Percentiles rank a stretch among this genome's conserved stretches.
Conservation (phyloP, 2,113 vertebrate species). For the Oceanodroma tethys region DNA sequence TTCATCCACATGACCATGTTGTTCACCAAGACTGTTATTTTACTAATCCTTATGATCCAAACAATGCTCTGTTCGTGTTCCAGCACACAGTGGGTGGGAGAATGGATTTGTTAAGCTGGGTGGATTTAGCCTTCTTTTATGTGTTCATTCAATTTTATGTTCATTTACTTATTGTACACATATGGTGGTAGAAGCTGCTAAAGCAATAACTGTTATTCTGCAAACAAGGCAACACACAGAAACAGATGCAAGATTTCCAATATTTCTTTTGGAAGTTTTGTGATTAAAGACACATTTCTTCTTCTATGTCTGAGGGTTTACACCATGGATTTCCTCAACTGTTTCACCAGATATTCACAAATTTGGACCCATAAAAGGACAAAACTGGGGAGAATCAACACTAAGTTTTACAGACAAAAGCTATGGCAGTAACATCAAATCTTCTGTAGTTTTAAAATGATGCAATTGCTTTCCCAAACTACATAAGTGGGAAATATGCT, state of each 20-base stretch:
- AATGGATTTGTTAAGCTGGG: constrained; percentile 62
- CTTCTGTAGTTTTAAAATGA: constrained; percentile 9
- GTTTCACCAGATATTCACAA: not conserved
- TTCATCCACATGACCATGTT: constrained; percentile 20
- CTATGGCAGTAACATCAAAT: not conserved
- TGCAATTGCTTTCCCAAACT: constrained; percentile 6
- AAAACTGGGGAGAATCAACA: not conserved
- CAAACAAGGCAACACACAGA: constrained; percentile 5
- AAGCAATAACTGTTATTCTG: constrained; percentile 32
- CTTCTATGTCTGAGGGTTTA: not conserved
- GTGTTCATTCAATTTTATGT: constrained; percentile 62
- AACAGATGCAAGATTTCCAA: not conserved
- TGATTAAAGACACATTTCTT: constrained; percentile 18
- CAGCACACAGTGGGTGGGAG: constrained; percentile 47
- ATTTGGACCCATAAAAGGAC: not conserved
- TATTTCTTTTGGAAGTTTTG: not conserved
- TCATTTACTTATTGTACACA: constrained; percentile 65
- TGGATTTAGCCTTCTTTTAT: constrained; percentile 64
- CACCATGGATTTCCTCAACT: not conserved
- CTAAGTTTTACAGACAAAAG: not conserved
- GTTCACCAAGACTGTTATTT: constrained; percentile 60
- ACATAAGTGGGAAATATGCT: not conserved
- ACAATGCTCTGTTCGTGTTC: constrained; percentile 54
- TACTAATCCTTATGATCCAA: constrained; percentile 57
- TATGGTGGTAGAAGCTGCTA: constrained; percentile 50